phyloP scores from a whole-genome alignment of 1,140 invertebrate genomes.

The Odontomachus brunneus region DNA sequence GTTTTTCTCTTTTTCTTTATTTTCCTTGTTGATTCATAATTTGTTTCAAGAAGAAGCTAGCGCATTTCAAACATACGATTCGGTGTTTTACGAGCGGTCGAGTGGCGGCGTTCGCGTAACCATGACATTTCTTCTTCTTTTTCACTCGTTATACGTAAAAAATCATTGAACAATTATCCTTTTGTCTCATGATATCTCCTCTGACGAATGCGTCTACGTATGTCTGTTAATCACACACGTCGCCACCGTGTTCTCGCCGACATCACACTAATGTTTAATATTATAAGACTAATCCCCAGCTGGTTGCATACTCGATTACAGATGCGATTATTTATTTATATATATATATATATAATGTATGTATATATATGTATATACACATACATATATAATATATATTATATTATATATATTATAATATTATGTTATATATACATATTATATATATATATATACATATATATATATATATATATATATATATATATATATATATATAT shows the following conservation, averaged over 20 bases:
- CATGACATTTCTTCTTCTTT: conserved; percentile 68
- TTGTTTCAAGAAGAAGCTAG: conserved; percentile 6
- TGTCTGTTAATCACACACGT: conserved; percentile 17
- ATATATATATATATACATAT: too few species aligned
- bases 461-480: too few species aligned
- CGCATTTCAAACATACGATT: conserved; percentile 52
- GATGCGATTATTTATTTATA: conserved; percentile 49
- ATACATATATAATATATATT: too few species aligned
- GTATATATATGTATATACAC: too few species aligned
- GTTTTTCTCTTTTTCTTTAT: conserved; percentile 15
- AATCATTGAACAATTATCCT: conserved; percentile 1
- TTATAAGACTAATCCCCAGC: conserved; percentile 28
- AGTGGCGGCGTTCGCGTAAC: conserved; percentile 54
- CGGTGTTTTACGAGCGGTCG: conserved; percentile 40
- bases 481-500: too few species aligned
- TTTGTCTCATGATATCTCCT: background rate
- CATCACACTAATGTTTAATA: conserved; percentile 33
- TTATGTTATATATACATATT: too few species aligned
- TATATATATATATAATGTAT: too few species aligned
- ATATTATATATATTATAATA: too few species aligned
- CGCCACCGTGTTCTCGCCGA: conserved; percentile 18
- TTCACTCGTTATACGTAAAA: conserved; percentile 10
- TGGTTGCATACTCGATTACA: conserved; percentile 45
- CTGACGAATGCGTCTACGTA: conserved; percentile 20
- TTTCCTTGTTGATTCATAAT: background rate